A percentile compares a stretch with the other conserved stretches of the same genome.
Evolutionary conservation across 2,888 invertebrate species (phyloP).

Genomic region (Chymomyza fuscimana): DNA sequence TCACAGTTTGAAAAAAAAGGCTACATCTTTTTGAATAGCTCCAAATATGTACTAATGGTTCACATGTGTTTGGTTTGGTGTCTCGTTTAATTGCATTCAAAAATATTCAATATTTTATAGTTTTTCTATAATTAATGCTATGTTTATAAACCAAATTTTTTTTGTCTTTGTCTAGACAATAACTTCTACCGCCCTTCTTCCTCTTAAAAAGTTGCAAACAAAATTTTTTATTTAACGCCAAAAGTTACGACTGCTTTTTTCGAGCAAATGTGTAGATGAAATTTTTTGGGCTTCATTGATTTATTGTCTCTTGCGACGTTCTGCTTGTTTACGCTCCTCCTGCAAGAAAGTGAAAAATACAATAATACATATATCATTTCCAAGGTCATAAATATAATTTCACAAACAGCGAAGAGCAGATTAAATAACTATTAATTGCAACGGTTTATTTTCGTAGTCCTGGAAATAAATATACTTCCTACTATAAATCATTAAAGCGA

Average conservation of each 20-base stretch:
- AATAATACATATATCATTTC: constrained; percentile 17
- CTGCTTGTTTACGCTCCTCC: constrained; percentile 74
- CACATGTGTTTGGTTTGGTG: constrained; percentile 16
- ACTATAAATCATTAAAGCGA: neutral
- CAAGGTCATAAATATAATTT: constrained; percentile 64
- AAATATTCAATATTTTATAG: constrained; percentile 33
- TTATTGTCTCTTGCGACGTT: constrained; percentile 68
- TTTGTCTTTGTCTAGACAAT: constrained; percentile 4
- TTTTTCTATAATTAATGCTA: constrained; percentile 24
- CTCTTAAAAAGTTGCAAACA: constrained; percentile 29
- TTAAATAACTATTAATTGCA: neutral
- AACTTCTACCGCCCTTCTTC: constrained; percentile 20
- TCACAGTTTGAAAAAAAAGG: too few relatives aligned
- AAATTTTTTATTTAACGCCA: constrained; percentile 16
- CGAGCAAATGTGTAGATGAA: neutral
- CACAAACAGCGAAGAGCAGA: constrained; percentile 44
- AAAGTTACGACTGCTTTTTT: neutral
- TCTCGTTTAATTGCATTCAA: neutral
- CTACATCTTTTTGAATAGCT: neutral
- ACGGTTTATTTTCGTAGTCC: constrained; percentile 34
- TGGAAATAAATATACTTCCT: constrained; percentile 64
- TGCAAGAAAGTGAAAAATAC: constrained; percentile 41
- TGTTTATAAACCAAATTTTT: constrained; percentile 10
- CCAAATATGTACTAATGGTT: neutral
- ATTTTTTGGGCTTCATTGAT: neutral